These are phyloP conservation scores for Epiblema foenella DNA, from an alignment of 2,888 invertebrate species.

Conservation along the genomic window DNA sequence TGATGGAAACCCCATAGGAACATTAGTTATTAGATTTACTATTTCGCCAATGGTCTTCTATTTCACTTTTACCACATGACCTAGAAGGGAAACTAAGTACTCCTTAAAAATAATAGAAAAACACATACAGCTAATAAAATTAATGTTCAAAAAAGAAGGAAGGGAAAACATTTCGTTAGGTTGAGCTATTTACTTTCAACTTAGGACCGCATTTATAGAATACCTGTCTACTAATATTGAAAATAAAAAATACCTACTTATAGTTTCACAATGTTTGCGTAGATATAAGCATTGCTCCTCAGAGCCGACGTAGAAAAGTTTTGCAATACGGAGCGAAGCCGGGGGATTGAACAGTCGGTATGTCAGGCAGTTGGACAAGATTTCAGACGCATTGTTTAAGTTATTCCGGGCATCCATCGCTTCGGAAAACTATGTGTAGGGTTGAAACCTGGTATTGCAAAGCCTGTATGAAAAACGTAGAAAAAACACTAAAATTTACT, in stretches of 20 bases:
- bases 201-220: neutral
- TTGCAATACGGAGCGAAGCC: conserved; percentile 42
- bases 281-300: conserved; percentile 42
- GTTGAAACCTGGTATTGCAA: conserved; percentile 48
- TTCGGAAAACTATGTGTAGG: conserved; percentile 63
- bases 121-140: neutral
- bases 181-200: neutral
- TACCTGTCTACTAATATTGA: neutral
- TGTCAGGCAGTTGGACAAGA: conserved; percentile 80
- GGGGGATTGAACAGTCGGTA: conserved; percentile 72
- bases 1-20: neutral
- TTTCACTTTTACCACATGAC: neutral
- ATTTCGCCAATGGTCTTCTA: neutral
- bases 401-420: conserved; percentile 71
- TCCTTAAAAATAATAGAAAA: neutral
- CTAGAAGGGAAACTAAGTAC: neutral
- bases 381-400: conserved; percentile 81
- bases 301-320: conserved; percentile 41
- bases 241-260: neutral
- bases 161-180: neutral
- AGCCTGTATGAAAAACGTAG: neutral
- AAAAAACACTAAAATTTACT: neutral
- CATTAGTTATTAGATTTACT: neutral
- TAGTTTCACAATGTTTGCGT: neutral
- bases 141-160: no score